These are phyloP conservation scores for Rhadinocentrus ornatus DNA, from an alignment of 2,797 vertebrate species.

Conservation along the genomic window DNA sequence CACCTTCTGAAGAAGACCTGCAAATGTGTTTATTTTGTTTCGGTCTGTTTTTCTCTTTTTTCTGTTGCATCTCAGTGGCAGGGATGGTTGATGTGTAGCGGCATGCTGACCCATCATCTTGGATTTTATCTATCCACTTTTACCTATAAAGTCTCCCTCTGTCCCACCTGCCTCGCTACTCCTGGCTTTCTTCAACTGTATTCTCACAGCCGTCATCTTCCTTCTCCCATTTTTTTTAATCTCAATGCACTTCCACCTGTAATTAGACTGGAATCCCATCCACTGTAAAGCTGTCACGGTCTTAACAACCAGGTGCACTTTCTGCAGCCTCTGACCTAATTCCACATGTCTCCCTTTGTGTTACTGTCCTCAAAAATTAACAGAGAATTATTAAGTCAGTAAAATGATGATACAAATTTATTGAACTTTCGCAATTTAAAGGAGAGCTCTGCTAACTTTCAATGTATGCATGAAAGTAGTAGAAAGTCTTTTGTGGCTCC, in stretches of 20 bases:
- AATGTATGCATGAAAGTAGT: background rate
- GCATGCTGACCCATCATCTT: constrained; percentile 9
- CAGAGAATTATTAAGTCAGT: background rate
- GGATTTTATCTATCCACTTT: constrained; percentile 26
- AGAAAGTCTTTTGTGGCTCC: background rate
- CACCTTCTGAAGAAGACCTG: constrained; percentile 20
- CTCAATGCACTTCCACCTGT: constrained; percentile 69
- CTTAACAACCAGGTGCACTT: constrained; percentile 78
- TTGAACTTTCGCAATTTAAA: background rate
- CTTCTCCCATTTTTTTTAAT: constrained; percentile 50
- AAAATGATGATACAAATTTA: constrained; percentile 5
- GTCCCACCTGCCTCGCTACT: background rate
- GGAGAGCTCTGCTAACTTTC: background rate
- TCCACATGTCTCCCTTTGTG: constrained; percentile 27
- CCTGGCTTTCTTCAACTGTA: constrained; percentile 5
- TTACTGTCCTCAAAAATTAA: constrained; percentile 12
- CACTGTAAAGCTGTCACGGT: constrained; percentile 76
- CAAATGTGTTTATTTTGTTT: constrained; percentile 31
- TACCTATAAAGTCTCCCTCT: constrained; percentile 11
- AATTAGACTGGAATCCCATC: constrained; percentile 81
- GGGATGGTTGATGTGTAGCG: constrained; percentile 17
- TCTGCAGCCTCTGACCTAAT: constrained; percentile 59
- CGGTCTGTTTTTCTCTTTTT: constrained; percentile 11
- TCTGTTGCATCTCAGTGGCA: constrained; percentile 1
- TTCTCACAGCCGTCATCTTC: constrained; percentile 54